These are phyloP conservation scores for Corvus cornix DNA, from an alignment of 2,113 vertebrate genomes.

Conservation along the genomic window DNA sequence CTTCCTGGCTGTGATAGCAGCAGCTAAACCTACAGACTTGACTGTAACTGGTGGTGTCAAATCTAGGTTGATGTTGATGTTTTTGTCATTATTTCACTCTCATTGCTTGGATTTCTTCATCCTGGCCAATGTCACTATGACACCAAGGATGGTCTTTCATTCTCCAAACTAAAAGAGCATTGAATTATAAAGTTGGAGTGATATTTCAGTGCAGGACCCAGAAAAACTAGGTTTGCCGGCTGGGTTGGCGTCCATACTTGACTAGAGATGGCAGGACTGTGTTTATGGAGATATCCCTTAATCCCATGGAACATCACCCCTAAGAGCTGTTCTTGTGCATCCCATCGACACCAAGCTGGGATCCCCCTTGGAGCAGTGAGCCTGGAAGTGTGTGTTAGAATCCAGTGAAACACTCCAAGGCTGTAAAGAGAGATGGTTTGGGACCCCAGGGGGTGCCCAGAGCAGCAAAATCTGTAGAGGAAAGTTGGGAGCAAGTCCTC, in stretches of 20 bases:
- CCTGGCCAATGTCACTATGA: neutral
- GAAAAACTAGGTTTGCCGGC: neutral
- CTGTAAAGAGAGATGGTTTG: neutral
- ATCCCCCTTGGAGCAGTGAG: neutral
- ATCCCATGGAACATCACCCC: neutral
- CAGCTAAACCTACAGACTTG: neutral
- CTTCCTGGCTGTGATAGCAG: neutral
- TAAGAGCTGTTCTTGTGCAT: accelerated
- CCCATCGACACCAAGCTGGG: neutral
- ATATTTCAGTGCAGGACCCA: neutral
- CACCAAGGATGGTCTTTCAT: neutral
- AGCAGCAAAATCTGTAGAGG: neutral
- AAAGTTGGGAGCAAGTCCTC: neutral
- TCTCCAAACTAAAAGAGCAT: neutral
- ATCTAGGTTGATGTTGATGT: neutral
- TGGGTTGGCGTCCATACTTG: neutral
- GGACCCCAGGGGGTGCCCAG: neutral
- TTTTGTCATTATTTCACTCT: neutral
- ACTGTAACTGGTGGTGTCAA: neutral
- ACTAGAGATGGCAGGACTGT: neutral
- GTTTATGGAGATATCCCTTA: neutral
- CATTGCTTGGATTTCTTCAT: neutral
- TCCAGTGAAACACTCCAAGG: neutral
- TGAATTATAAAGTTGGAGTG: neutral
- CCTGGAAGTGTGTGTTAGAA: neutral